Evolutionary conservation across 2,888 invertebrate genomes (phyloP).

Genomic region (Lamellibrachia columna): DNA sequence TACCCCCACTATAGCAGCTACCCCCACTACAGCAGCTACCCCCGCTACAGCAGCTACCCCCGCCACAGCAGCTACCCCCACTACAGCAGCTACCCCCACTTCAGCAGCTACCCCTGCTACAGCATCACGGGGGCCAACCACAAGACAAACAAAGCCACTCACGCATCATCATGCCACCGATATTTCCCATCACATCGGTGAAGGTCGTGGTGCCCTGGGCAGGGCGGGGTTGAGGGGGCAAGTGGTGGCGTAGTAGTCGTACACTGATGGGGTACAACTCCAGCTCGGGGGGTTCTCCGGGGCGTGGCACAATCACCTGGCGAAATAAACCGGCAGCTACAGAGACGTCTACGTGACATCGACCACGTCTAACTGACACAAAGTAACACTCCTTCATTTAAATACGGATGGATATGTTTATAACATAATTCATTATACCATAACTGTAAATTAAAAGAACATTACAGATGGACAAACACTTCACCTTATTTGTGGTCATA

Average conservation of each 20-base stretch:
- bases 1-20: too few species aligned
- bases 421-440: too few species aligned
- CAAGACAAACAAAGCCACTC: conserved; percentile 51
- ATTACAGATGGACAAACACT: too few species aligned
- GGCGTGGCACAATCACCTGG: conserved; percentile 77
- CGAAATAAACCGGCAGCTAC: neutral
- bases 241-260: conserved; percentile 77
- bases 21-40: too few species aligned
- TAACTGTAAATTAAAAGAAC: too few species aligned
- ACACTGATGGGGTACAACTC: conserved; percentile 86
- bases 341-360: neutral
- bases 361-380: neutral
- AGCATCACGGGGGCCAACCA: too few species aligned
- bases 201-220: conserved; percentile 66
- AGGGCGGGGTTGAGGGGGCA: conserved; percentile 49
- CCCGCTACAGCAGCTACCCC: too few species aligned
- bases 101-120: too few species aligned
- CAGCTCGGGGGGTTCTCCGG: conserved; percentile 74
- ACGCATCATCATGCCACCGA: conserved; percentile 71
- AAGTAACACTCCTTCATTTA: neutral
- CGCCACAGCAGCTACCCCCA: too few species aligned
- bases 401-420: too few species aligned
- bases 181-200: conserved; percentile 72
- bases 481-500: too few species aligned
- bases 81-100: too few species aligned